Percentiles rank a stretch among this genome's conserved stretches.
Evolutionary conservation across 2,797 vertebrate species (phyloP).

Genomic region (Dryobates pubescens): DNA sequence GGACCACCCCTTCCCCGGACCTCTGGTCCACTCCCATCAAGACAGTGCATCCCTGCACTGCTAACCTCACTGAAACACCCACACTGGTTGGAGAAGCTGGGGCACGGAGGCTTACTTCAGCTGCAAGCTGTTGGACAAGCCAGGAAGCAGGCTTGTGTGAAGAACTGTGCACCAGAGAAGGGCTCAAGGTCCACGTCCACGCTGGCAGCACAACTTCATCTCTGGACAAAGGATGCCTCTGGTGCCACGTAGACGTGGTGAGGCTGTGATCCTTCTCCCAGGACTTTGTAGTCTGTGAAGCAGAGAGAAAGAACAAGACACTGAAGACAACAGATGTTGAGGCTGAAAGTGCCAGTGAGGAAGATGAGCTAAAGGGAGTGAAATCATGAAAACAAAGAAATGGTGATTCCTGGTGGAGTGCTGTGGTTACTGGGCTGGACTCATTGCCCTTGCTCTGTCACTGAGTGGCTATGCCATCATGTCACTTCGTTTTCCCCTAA

Average conservation of each 20-base stretch:
- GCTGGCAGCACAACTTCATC: not conserved
- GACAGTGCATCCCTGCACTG: not conserved
- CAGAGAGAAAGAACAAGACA: not conserved
- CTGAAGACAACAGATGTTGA: not conserved
- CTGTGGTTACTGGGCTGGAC: not conserved
- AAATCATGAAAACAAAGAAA: not conserved
- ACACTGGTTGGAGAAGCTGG: not conserved
- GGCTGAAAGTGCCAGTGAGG: not conserved
- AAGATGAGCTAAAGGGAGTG: not conserved
- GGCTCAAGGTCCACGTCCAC: not conserved
- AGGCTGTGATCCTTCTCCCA: not conserved
- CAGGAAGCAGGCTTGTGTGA: not conserved
- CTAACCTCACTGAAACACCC: not conserved
- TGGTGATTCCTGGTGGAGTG: not conserved
- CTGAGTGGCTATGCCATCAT: not conserved
- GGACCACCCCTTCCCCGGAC: not conserved
- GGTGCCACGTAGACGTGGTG: accelerated
- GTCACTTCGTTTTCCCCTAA: not conserved
- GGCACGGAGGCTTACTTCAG: not conserved
- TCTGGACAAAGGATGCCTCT: not conserved
- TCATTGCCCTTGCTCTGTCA: accelerated
- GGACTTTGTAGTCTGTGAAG: not conserved
- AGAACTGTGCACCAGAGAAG: not conserved
- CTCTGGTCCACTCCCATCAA: not conserved
- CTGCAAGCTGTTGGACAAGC: not conserved